Percentiles rank a stretch among this genome's conserved stretches.
Conservation (phyloP, 2,113 vertebrate species). For the Brachypteracias leptosomus region DNA sequence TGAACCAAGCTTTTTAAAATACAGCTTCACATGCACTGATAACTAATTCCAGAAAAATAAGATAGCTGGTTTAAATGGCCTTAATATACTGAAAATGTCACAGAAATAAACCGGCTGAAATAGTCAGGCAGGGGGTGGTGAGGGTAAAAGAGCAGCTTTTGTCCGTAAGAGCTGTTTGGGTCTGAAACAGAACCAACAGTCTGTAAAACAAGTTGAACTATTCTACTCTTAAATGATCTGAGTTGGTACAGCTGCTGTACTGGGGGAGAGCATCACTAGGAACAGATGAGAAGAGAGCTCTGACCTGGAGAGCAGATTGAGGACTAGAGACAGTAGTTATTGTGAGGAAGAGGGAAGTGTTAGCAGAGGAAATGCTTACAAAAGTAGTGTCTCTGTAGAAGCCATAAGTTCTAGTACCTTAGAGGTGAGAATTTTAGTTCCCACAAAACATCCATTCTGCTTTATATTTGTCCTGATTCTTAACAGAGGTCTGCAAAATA, state of each 20-base stretch:
- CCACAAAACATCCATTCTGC: neutral
- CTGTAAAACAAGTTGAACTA: neutral
- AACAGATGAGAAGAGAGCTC: neutral
- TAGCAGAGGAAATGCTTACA: neutral
- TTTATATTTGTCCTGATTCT: neutral
- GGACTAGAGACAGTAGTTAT: neutral
- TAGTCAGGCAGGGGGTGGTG: neutral
- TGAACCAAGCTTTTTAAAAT: neutral
- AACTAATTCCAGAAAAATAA: neutral
- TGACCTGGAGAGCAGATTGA: neutral
- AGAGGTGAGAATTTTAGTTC: neutral
- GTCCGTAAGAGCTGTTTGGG: neutral
- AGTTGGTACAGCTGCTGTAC: neutral
- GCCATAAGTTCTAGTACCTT: neutral
- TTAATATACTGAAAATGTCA: neutral
- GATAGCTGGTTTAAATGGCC: neutral
- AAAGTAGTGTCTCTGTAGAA: neutral
- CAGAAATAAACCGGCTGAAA: neutral
- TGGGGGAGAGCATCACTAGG: neutral
- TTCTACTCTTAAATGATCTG: neutral
- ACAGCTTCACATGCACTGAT: neutral
- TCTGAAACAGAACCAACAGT: neutral
- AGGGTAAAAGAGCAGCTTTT: neutral
- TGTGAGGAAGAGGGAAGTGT: neutral
- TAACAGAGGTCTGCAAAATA: neutral